Conservation (phyloP, 2,888 invertebrate genomes). For the Megalurothrips usitatus region DNA sequence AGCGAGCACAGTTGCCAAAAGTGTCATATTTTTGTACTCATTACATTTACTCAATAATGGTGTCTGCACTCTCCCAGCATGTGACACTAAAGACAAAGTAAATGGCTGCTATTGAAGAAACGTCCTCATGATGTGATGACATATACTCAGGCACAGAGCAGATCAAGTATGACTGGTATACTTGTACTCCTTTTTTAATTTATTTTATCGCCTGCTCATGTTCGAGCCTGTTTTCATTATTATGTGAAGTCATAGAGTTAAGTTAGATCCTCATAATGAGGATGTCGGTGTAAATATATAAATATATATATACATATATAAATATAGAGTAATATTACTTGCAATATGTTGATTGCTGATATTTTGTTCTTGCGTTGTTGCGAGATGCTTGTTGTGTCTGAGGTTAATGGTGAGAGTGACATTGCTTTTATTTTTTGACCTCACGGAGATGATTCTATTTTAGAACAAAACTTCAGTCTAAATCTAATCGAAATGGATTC, state of each 20-base stretch:
- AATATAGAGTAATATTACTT: not conserved
- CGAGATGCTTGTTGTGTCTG: slow-evolving; percentile 20
- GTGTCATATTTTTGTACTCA: slow-evolving; percentile 17
- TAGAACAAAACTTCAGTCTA: slow-evolving; percentile 23
- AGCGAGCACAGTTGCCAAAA: slow-evolving; percentile 3
- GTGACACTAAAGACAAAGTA: not conserved
- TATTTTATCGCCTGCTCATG: slow-evolving; percentile 17
- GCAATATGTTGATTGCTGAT: slow-evolving; percentile 19
- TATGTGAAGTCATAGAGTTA: slow-evolving; percentile 7
- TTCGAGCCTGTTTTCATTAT: slow-evolving; percentile 8
- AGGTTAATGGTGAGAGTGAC: slow-evolving; percentile 21
- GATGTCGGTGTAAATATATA: not conserved
- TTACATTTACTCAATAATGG: not conserved
- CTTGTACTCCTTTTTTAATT: slow-evolving; percentile 15
- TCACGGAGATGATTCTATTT: slow-evolving; percentile 25
- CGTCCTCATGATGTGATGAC: not conserved
- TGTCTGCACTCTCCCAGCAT: not conserved
- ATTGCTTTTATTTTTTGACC: slow-evolving; percentile 25
- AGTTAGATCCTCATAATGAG: not conserved
- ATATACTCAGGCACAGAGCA: not conserved
- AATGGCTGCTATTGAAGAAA: not conserved
- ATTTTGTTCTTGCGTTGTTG: slow-evolving; percentile 15
- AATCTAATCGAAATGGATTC: slow-evolving; percentile 17
- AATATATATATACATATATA: slow-evolving; percentile 13
- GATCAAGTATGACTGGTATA: not conserved